Base-by-base conservation (phyloP, 2,888 invertebrate genomes). In the Drosophila paramelanica region DNA sequence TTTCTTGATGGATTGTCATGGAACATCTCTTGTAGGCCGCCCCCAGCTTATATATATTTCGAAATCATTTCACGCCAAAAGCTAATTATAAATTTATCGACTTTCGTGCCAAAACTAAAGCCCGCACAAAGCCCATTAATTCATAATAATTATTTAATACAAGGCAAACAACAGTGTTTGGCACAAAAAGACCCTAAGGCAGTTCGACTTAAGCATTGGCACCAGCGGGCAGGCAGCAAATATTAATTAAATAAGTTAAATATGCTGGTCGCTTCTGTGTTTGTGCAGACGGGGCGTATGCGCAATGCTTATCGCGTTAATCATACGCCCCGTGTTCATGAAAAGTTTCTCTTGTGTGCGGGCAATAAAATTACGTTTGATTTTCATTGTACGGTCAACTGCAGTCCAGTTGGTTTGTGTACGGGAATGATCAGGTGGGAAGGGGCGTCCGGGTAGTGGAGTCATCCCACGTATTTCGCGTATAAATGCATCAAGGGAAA, bases 71-170 rank as follows among this genome's bases (percentile, higher is more conserved):
- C 70, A 69, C 71, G 69, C 62, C 67, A 53, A 65, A 49, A 62
- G 70, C 82, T 85, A 79, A 82, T 88, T 85, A 85, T 82, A 75
- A 79, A 81, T 85, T 88, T 74, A 81, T 78, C 69, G 79, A 68
- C 74, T 78, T 72, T 86, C 46, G 80, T 76, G 60, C 76, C 68
- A 61, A 80, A 69, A 69, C 84, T 80, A 73, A 80, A 72, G 79
- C 60, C 69, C 75, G 67, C 67, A 66, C 72, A 75, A 70, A 68
- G 60, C 65, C 52, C 82, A 79, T 85, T 81, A 88, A 82, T 85
- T 81, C 68, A 61, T 75, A 75, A 73, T 82, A 81, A 79, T 79
- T 81, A 79, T 82, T 70, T 79, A 72, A 73, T 75, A 64, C 65
- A 53, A 49, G 52, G 33, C 64, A 74, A 64, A 74, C 75, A 64